These are phyloP conservation scores for Mormyrus proboscirostris DNA, from an alignment of 2,797 vertebrate genomes.

Conservation along the genomic window DNA sequence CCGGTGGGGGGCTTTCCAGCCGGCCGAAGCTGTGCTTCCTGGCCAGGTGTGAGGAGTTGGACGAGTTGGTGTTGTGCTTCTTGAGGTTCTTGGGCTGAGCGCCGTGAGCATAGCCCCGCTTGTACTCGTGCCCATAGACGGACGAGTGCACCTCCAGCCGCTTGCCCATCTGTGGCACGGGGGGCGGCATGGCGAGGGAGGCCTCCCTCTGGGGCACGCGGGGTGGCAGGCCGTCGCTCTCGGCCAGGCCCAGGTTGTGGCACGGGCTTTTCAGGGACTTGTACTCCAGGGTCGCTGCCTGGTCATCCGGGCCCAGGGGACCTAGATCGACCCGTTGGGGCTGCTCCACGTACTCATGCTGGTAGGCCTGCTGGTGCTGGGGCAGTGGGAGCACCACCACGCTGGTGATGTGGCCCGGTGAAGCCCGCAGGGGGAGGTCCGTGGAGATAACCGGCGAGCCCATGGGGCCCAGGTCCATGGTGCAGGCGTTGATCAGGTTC, in stretches of 20 bases:
- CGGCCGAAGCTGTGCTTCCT: slow-evolving; percentile 89
- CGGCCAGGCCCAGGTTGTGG: slow-evolving; percentile 74
- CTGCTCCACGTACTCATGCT: slow-evolving; percentile 94
- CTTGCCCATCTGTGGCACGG: slow-evolving; percentile 87
- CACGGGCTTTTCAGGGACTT: slow-evolving; percentile 88
- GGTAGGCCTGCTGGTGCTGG: slow-evolving; percentile 84
- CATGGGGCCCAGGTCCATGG: slow-evolving; percentile 86
- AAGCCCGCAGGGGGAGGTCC: slow-evolving; percentile 82
- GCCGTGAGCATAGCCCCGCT: slow-evolving; percentile 72
- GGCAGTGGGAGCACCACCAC: slow-evolving; percentile 87
- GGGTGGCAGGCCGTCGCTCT: slow-evolving; percentile 79
- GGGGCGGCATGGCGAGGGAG: slow-evolving; percentile 74
- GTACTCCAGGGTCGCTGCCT: slow-evolving; percentile 88
- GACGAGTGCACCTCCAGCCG: slow-evolving; percentile 86
- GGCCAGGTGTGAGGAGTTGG: slow-evolving; percentile 93
- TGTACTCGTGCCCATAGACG: slow-evolving; percentile 76
- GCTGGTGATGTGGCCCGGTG: slow-evolving; percentile 91
- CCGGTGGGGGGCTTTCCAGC: slow-evolving; percentile 87
- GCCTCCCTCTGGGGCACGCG: slow-evolving; percentile 95
- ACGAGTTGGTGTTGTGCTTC: slow-evolving; percentile 97
- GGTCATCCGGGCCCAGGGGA: slow-evolving; percentile 75
- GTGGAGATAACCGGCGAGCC: slow-evolving; percentile 86
- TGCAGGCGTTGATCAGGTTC: slow-evolving; percentile 95
- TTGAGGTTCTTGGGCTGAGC: slow-evolving; percentile 75
- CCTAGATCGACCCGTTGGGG: slow-evolving; percentile 53